A percentile compares a stretch with the other conserved stretches of the same genome.
Conservation (phyloP, 92 coral and sea anemone genomes). For the Montipora capitata region DNA sequence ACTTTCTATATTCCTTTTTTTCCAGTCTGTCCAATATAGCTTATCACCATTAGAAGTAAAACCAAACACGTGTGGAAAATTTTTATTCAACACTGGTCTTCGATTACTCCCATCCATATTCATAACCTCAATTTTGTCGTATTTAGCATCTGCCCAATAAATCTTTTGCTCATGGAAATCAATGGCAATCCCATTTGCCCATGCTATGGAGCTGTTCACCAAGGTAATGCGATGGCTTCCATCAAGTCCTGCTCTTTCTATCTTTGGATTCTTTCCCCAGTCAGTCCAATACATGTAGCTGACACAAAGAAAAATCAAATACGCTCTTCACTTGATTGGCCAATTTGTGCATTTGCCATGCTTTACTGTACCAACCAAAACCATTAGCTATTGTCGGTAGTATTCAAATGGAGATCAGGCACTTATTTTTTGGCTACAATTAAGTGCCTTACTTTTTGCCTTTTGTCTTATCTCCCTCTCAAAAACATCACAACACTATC, state of each 20-base stretch:
- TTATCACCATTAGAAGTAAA: conserved; percentile 84
- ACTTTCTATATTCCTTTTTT: conserved; percentile 80
- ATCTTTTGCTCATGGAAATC: conserved; percentile 79
- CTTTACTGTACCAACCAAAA: no score
- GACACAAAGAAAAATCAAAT: not conserved
- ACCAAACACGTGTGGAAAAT: conserved; percentile 91
- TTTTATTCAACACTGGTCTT: conserved; percentile 50
- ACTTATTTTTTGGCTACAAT: no score
- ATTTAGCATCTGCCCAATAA: conserved; percentile 97
- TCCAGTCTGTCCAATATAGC: conserved; percentile 98
- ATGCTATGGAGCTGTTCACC: conserved; percentile 84
- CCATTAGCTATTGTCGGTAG: no score
- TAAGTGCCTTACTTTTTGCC: no score
- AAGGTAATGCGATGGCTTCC: conserved; percentile 86
- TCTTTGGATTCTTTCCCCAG: conserved; percentile 91
- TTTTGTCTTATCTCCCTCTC: no score
- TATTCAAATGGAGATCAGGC: no score
- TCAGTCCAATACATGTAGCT: conserved; percentile 98
- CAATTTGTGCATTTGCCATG: no score
- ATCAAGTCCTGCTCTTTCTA: conserved; percentile 95
- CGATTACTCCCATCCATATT: conserved; percentile 83
- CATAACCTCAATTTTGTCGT: conserved; percentile 96
- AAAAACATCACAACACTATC: no score
- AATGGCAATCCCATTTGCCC: conserved; percentile 96
- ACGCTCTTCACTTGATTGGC: no score